Base-by-base conservation (phyloP, 2,888 invertebrate genomes). In the Torymus aiolomorphi region DNA sequence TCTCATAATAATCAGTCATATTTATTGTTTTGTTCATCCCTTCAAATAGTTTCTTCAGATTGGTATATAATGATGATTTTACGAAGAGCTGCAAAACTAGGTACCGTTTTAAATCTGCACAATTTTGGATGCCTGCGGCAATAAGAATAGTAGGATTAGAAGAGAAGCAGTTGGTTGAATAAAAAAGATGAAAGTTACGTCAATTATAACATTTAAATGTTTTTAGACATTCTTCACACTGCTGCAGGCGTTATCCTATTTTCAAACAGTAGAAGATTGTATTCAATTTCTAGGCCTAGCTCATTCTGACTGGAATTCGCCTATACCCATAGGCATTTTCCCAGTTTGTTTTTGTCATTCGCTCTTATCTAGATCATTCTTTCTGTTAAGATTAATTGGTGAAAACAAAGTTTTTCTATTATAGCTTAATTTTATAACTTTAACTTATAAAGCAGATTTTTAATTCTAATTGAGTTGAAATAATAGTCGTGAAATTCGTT, bases 231-330 rank as follows among this genome's bases (percentile, higher is more conserved):
- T 18, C 31, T 63, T 63, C 18, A 65, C 18, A 10, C 18, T 14
- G 31, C 31, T 16, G 24, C 54, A 51, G 42, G 56, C 42, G 20
- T 16, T 73, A 73, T 24, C 54, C 61, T 69, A 31, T 61, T 61
- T 76, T 42, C 14, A 4, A 18, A 14, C 18, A 14, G n/a, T 42
- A 62, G 66, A 66, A 59, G 16, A 65, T 61, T 24, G 56, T 13
- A 18, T 24, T 69, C 8, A 52, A 65, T 65, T 62, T 51, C 54
- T 16, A 14, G 18, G 20, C 14, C 3, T 18, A 13, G 8, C 51
- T 56, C 42, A 5, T 57, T 61, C 57, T 8, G 1, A 11, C 10
- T 18, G n/a, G 8, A 66, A 75, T 57, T 59, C 14, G 56, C 63
- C 54, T 56, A 65, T 42, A 56, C 42, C 31, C 31, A 14, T 63